A percentile compares a stretch with the other conserved stretches of the same genome.
Evolutionary conservation across 2,888 invertebrate genomes (phyloP).

Genomic region (Malthinus seriepunctatus): DNA sequence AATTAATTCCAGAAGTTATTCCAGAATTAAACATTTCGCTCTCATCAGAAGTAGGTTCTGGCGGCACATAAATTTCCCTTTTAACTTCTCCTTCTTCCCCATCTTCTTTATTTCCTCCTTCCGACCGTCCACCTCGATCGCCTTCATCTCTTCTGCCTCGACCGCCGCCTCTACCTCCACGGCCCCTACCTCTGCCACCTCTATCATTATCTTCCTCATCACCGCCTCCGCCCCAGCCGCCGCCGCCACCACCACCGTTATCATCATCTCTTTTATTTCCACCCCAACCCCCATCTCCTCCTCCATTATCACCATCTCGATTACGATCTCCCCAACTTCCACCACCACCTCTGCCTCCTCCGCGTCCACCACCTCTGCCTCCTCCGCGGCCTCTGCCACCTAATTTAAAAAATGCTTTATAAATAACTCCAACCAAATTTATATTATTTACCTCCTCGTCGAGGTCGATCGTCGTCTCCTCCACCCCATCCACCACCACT

Average conservation of each 20-base stretch:
- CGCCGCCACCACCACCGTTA: conserved; percentile 3
- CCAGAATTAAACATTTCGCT: conserved; percentile 69
- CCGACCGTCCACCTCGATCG: conserved; percentile 20
- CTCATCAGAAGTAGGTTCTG: conserved; percentile 73
- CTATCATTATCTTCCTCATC: background rate
- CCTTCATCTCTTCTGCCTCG: conserved; percentile 30
- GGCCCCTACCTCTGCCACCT: conserved; percentile 10
- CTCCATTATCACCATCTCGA: background rate
- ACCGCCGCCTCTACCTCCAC: conserved; percentile 18
- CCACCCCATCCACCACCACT: conserved; percentile 18
- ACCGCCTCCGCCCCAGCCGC: background rate
- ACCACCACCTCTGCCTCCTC: conserved; percentile 22
- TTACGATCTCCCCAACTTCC: conserved; percentile 25
- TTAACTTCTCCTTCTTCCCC: conserved; percentile 43
- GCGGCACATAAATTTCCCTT: conserved; percentile 71
- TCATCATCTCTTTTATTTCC: conserved; percentile 1
- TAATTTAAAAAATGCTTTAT: background rate
- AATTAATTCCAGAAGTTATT: conserved; percentile 86
- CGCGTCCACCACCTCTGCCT: conserved; percentile 25
- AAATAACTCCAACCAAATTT: background rate
- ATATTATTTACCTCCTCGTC: conserved; percentile 17
- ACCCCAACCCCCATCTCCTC: background rate
- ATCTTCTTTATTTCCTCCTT: conserved; percentile 17
- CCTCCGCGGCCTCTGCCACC: conserved; percentile 28
- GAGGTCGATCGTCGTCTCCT: conserved; percentile 31